Percentiles rank a stretch among this genome's conserved stretches.
These are phyloP conservation scores for Pollenia labialis DNA, from an alignment of 2,888 invertebrate species.

Conservation along the genomic window DNA sequence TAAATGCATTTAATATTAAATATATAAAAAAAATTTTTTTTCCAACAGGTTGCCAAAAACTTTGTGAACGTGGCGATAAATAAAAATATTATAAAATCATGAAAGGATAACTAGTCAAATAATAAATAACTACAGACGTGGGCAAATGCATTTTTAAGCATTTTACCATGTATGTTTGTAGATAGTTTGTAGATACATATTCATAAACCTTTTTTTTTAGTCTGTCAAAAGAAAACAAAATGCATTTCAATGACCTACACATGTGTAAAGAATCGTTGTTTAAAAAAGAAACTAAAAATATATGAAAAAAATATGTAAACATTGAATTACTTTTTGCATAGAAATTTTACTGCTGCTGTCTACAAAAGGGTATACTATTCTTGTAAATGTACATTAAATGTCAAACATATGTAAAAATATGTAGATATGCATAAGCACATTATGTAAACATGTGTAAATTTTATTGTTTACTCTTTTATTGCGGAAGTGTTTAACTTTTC, in stretches of 20 bases:
- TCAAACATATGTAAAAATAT: background rate
- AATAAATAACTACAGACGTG: background rate
- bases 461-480: slow-evolving; percentile 25
- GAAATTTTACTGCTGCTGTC: background rate
- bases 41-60: slow-evolving; percentile 21
- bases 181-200: background rate
- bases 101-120: background rate
- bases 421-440: background rate
- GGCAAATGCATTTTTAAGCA: background rate
- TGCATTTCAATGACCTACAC: slow-evolving; percentile 42
- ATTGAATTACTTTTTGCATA: slow-evolving; percentile 14
- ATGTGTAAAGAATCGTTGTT: background rate
- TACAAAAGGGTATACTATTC: background rate
- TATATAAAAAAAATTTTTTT: background rate
- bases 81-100: slow-evolving; percentile 2
- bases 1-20: background rate
- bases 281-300: background rate
- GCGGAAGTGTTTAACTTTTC: slow-evolving; percentile 51
- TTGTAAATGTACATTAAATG: background rate
- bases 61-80: background rate
- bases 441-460: slow-evolving; percentile 24
- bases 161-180: too few relatives aligned
- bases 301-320: background rate
- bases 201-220: background rate
- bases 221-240: background rate